Base-by-base conservation (phyloP, 2,113 vertebrate species). In the Megaceryle maxima region DNA sequence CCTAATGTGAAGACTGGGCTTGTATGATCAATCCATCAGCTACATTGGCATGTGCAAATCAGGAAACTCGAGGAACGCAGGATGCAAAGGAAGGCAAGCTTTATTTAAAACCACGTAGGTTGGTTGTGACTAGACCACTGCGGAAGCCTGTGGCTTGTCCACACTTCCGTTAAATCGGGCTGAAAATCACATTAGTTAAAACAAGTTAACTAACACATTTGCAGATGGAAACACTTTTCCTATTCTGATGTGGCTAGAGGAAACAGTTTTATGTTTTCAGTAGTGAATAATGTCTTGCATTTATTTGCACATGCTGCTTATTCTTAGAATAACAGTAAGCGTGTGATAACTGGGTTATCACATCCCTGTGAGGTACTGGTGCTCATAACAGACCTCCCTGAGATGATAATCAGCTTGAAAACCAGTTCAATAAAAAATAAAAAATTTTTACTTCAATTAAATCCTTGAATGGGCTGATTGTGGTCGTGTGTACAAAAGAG, bases 141-240 rank as follows among this genome's bases (percentile, higher is more conserved):
- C 46, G 43, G 29, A 93, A 88, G 35, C 46, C 37, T 73, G 59
- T 56, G 67, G 50, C 55, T 89, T 79, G 69, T 72, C 81, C 88
- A 50, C 59, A 10, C 37, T 82, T 64, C 53, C 0, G 6, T 82
- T 88, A 84, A 81, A 79, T 83, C 76, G 60, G 39, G 33, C 83
- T 95, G 90, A 83, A 94, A 92, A 86, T 91, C 64, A 69, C 18
- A 13, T 77, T 72, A 77, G n/a, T 88, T 94, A 72, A 83, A 94
- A 74, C 41, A 79, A 80, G 69, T 67, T 82, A 75, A 14, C 77
- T 87, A 90, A 53, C 64, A 59, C 48, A 37, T 93, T 67, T 90
- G 37, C 78, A 95, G 69, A 84, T 88, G 86, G 56, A 90, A 94
- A 35, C 51, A 31, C 39, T 95, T 92, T 25, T 70, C n/a, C 20